Conservation (phyloP, 1,140 invertebrate genomes). For the Drosophila pachea region DNA sequence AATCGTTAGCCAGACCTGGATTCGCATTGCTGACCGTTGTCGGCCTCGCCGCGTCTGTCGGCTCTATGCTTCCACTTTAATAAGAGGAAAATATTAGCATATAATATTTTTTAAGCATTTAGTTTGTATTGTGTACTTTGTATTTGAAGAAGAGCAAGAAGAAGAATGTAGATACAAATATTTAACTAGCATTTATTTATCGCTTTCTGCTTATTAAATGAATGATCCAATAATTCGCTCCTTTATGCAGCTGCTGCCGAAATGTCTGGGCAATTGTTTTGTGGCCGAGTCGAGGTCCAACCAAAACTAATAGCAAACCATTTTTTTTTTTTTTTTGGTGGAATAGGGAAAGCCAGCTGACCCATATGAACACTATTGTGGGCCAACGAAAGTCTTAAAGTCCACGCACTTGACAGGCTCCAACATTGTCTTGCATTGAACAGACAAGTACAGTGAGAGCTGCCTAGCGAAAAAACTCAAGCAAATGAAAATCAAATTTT, state of each 20-base stretch:
- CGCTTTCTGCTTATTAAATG: not conserved
- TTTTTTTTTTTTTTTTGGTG: not conserved
- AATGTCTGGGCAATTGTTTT: constrained; percentile 65
- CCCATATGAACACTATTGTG: not conserved
- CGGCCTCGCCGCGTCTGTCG: constrained; percentile 21
- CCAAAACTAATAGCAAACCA: constrained; percentile 66
- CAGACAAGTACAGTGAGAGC: too few relatives aligned
- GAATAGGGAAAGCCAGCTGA: too few relatives aligned
- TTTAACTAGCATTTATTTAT: not conserved
- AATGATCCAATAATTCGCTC: not conserved
- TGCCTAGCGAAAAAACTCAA: too few relatives aligned
- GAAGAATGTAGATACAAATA: constrained; percentile 1
- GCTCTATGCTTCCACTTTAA: constrained; percentile 42
- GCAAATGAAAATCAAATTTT: too few relatives aligned
- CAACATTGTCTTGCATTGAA: constrained; percentile 34
- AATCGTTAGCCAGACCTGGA: constrained; percentile 10
- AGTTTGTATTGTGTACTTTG: constrained; percentile 4
- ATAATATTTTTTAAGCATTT: too few relatives aligned
- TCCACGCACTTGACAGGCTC: constrained; percentile 30
- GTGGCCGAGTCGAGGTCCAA: constrained; percentile 49
- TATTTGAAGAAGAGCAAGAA: not conserved
- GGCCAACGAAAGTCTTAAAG: too few relatives aligned
- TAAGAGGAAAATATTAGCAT: not conserved
- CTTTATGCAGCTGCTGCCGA: constrained; percentile 49
- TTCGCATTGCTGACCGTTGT: constrained; percentile 7